A percentile compares a stretch with the other conserved stretches of the same genome.
These are phyloP conservation scores for Epinephelus fuscoguttatus DNA, from an alignment of 2,113 vertebrate species.

Conservation along the genomic window DNA sequence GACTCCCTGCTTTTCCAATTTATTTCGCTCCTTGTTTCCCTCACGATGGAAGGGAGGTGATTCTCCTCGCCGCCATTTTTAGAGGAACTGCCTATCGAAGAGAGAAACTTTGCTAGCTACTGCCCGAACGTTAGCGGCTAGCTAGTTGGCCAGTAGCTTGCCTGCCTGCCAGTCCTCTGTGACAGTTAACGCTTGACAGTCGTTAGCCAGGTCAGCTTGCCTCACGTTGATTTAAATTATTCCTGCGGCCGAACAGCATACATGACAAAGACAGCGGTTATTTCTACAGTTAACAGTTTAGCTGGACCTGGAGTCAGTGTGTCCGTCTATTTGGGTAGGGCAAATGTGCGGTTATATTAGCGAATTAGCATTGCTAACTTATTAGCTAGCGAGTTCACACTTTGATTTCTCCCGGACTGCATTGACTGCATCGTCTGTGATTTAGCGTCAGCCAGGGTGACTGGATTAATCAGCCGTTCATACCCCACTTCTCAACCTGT, in stretches of 20 bases:
- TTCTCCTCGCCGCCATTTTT: slow-evolving; percentile 86
- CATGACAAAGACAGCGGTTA: slow-evolving; percentile 14
- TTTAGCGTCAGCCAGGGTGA: slow-evolving; percentile 46
- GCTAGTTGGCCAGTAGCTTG: slow-evolving; percentile 39
- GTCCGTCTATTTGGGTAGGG: not conserved
- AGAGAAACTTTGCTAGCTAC: slow-evolving; percentile 80
- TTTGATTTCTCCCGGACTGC: slow-evolving; percentile 65
- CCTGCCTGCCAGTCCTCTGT: slow-evolving; percentile 40
- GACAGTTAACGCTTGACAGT: slow-evolving; percentile 62
- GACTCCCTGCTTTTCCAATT: slow-evolving; percentile 10
- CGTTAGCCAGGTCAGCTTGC: slow-evolving; percentile 42
- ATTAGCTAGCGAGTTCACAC: slow-evolving; percentile 56
- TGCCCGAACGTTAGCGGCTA: slow-evolving; percentile 58
- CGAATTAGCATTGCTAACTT: slow-evolving; percentile 68
- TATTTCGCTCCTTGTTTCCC: slow-evolving; percentile 55
- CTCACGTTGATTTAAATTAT: slow-evolving; percentile 15
- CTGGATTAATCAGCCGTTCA: slow-evolving; percentile 26
- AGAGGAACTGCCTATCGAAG: slow-evolving; percentile 76
- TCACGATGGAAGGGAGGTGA: slow-evolving; percentile 66
- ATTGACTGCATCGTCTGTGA: slow-evolving; percentile 58
- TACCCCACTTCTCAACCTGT: slow-evolving; percentile 11
- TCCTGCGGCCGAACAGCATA: not conserved
- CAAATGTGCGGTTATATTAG: slow-evolving; percentile 42
- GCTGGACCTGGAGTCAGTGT: not conserved
- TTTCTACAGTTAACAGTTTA: not conserved